Evolutionary conservation across 2,113 vertebrate genomes (phyloP).

Genomic region (Phalacrocorax pelagicus): DNA sequence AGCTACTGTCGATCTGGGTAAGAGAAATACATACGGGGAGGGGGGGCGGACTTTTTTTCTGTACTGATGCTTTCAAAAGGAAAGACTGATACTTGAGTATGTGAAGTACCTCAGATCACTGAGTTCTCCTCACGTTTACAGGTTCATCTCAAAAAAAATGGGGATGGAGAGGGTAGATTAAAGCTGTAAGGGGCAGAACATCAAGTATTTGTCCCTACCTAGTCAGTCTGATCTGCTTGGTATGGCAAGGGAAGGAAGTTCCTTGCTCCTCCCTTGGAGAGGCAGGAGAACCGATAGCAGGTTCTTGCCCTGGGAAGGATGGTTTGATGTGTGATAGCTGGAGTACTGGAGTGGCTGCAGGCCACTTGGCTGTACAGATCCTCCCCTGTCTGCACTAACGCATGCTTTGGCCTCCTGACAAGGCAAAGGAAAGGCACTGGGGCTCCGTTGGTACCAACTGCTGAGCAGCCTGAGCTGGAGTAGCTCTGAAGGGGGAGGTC

Average conservation of each 20-base stretch:
- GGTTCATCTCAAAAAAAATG: conserved; percentile 77
- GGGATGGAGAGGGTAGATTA: conserved; percentile 44
- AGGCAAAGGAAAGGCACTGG: neutral
- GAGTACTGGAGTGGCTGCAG: neutral
- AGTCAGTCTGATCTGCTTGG: neutral
- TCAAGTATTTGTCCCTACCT: neutral
- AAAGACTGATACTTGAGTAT: conserved; percentile 81
- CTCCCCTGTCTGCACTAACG: neutral
- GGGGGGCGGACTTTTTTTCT: conserved; percentile 53
- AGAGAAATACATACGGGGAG: neutral
- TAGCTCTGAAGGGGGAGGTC: neutral
- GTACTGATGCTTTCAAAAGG: conserved; percentile 72
- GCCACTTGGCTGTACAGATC: neutral
- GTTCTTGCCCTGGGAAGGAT: neutral
- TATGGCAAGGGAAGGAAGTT: neutral
- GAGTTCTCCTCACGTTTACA: conserved; percentile 81
- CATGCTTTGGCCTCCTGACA: neutral
- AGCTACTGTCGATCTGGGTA: conserved; percentile 75
- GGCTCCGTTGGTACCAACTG: neutral
- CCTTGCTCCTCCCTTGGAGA: neutral
- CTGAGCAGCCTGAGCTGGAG: neutral
- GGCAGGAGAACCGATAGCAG: neutral
- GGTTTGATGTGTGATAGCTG: neutral
- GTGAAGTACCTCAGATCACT: conserved; percentile 85
- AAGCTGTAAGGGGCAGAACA: conserved; percentile 28